phyloP scores from a whole-genome alignment of 2,113 vertebrate genomes.

The Herpetotheres cachinnans region DNA sequence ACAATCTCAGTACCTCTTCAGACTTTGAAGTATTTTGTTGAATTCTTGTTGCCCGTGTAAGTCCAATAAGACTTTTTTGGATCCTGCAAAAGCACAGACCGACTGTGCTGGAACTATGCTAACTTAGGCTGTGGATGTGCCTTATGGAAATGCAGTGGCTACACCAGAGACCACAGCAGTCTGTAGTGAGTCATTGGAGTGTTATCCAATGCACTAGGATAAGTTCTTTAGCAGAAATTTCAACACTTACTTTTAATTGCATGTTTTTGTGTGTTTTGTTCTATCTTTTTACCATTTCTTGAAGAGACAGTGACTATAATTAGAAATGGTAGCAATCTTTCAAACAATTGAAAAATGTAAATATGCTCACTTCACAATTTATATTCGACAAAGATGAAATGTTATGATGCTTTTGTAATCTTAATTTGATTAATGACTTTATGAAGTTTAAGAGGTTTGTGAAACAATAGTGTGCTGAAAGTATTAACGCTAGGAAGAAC shows the following conservation, averaged over 20 bases:
- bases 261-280: background rate
- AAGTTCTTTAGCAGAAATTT: background rate
- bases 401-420: background rate
- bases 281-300: background rate
- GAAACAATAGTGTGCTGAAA: background rate
- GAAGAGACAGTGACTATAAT: background rate
- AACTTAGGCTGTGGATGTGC: background rate
- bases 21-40: background rate
- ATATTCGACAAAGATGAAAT: background rate
- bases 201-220: background rate
- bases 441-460: background rate
- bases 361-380: background rate
- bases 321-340: background rate
- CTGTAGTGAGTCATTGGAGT: background rate
- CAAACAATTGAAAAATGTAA: background rate
- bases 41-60: background rate
- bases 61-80: background rate
- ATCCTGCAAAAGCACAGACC: background rate
- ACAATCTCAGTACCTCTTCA: background rate
- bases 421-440: background rate
- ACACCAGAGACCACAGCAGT: background rate
- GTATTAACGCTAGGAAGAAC: background rate
- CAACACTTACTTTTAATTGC: background rate
- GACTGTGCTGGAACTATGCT: background rate
- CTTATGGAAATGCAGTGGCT: background rate